Conservation (phyloP, 2,113 vertebrate species). For the Chloropsis cyanopogon region DNA sequence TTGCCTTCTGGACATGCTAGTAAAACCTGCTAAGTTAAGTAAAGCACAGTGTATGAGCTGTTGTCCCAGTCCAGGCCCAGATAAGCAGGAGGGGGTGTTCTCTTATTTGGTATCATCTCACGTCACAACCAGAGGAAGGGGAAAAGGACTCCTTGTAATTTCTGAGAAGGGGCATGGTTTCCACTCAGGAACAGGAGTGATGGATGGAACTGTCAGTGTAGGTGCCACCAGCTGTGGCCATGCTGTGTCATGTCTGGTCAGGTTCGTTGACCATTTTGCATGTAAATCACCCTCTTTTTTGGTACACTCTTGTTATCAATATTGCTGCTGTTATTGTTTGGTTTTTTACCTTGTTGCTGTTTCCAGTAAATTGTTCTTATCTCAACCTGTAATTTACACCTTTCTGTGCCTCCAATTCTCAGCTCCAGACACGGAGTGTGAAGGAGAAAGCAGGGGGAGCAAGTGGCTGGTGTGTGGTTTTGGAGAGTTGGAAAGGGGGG, state of each 20-base stretch:
- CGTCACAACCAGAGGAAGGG: not conserved
- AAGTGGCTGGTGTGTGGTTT: not conserved
- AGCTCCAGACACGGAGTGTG: fast-evolving
- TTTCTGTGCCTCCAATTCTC: not conserved
- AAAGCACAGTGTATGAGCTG: not conserved
- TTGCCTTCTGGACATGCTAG: not conserved
- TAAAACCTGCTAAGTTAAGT: not conserved
- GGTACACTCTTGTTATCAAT: not conserved
- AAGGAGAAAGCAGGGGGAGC: not conserved
- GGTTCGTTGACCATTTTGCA: not conserved
- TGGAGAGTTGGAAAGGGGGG: not conserved
- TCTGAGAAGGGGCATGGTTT: not conserved
- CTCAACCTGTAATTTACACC: not conserved
- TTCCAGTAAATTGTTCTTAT: not conserved
- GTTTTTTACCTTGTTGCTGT: not conserved
- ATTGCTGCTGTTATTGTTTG: fast-evolving
- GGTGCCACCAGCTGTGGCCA: not conserved
- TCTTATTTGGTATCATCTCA: not conserved
- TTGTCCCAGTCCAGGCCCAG: not conserved
- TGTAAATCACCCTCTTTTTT: not conserved
- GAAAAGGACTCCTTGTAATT: not conserved
- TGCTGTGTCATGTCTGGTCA: fast-evolving
- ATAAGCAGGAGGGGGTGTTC: not conserved
- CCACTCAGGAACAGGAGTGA: fast-evolving
- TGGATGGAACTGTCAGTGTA: not conserved